Conservation (phyloP, 2,113 vertebrate species). For the Coryphaenoides rupestris region DNA sequence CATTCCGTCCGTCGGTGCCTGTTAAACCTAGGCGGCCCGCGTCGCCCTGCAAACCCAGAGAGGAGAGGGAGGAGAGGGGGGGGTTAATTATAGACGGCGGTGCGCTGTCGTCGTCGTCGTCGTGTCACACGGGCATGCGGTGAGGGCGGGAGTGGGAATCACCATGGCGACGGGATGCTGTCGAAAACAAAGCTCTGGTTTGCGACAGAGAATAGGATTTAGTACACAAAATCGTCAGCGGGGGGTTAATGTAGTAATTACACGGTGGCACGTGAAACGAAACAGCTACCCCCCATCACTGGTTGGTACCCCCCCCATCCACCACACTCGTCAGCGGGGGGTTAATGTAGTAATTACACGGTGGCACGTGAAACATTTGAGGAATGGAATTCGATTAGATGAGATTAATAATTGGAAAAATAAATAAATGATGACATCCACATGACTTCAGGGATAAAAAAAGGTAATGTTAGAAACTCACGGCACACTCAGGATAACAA, state of each 20-base stretch:
- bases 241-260: constrained; percentile 9
- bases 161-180: constrained; percentile 32
- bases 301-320: too few relatives aligned
- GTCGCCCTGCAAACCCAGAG: constrained; percentile 77
- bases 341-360: constrained; percentile 7
- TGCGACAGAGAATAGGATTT: constrained; percentile 31
- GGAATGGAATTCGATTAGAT: constrained; percentile 4
- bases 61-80: too few relatives aligned
- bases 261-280: neutral
- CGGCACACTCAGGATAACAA: neutral
- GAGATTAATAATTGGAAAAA: neutral
- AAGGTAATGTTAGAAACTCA: neutral
- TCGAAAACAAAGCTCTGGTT: constrained; percentile 42
- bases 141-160: constrained; percentile 1
- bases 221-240: constrained; percentile 22
- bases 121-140: constrained; percentile 25
- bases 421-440: constrained; percentile 1
- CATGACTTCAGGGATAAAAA: too few relatives aligned
- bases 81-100: constrained; percentile 9
- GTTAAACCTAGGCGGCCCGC: constrained; percentile 72
- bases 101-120: too few relatives aligned
- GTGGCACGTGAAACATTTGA: constrained; percentile 1
- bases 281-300: too few relatives aligned
- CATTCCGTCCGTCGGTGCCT: constrained; percentile 77
- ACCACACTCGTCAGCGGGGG: neutral